A percentile compares a stretch with the other conserved stretches of the same genome.
Evolutionary conservation across 2,797 vertebrate genomes (phyloP).

Genomic region (Pyrocephalus nanus): DNA sequence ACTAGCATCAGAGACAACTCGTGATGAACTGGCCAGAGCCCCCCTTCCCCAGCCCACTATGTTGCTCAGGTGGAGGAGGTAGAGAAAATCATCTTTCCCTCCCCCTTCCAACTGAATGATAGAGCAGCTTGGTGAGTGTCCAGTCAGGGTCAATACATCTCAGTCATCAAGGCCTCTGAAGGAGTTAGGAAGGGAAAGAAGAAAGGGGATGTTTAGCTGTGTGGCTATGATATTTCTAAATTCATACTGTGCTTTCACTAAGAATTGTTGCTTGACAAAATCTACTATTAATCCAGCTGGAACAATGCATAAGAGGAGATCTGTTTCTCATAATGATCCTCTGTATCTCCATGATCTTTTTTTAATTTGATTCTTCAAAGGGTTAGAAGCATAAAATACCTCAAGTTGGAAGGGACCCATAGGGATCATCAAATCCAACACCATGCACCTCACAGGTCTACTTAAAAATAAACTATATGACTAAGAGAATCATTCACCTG

Average conservation of each 20-base stretch:
- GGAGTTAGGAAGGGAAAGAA: not conserved
- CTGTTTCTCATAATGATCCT: not conserved
- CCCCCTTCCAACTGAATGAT: not conserved
- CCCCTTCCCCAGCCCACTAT: rapidly evolving
- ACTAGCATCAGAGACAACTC: not conserved
- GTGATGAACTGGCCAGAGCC: not conserved
- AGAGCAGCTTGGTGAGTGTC: not conserved
- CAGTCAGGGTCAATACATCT: not conserved
- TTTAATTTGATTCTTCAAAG: not conserved
- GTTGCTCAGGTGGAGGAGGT: not conserved
- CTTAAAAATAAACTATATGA: too few relatives aligned
- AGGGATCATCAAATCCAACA: not conserved
- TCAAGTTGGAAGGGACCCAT: not conserved
- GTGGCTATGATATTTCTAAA: not conserved
- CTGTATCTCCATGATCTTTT: not conserved
- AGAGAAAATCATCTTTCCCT: not conserved
- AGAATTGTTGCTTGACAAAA: not conserved
- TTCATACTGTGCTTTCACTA: not conserved
- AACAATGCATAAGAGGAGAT: not conserved
- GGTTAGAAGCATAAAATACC: not conserved
- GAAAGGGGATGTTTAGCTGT: not conserved
- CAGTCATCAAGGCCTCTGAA: not conserved
- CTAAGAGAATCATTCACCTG: not conserved
- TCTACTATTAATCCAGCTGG: not conserved
- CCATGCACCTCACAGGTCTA: too few relatives aligned